Evolutionary conservation across 2,888 invertebrate species (phyloP).

Genomic region (Dicranocentrus wangi): DNA sequence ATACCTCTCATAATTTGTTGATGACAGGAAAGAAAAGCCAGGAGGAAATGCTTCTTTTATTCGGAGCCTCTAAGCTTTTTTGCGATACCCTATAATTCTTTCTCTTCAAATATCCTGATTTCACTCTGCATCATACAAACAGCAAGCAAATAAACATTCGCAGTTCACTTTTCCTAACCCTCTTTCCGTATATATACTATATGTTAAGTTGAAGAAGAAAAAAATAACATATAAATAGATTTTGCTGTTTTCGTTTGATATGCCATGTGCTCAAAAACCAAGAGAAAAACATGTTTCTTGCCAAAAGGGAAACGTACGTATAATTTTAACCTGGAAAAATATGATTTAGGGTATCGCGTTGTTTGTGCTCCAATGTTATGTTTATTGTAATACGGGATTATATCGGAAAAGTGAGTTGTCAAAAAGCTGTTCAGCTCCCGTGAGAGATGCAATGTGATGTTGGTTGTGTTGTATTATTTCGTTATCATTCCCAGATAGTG

Average conservation of each 20-base stretch:
- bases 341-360: no score
- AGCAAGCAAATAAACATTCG: background rate
- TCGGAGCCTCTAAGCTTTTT: background rate
- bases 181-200: no score
- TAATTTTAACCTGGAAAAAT: no score
- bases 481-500: background rate
- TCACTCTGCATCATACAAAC: background rate
- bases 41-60: background rate
- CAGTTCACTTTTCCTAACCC: no score
- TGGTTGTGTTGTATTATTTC: background rate
- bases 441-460: conserved; percentile 35
- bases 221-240: no score
- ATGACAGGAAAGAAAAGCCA: background rate
- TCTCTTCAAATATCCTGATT: background rate
- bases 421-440: conserved; percentile 29
- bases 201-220: no score
- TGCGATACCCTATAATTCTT: background rate
- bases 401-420: conserved; percentile 41
- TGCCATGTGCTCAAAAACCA: no score
- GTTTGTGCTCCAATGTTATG: background rate
- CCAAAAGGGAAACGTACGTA: no score
- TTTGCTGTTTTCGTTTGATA: no score
- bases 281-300: no score
- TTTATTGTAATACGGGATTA: conserved; percentile 44
- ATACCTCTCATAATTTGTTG: no score